Evolutionary conservation across 1,140 invertebrate species (phyloP), one percentile per base, ranked within the genome.

Genomic region (Drosophila simulans): DNA sequence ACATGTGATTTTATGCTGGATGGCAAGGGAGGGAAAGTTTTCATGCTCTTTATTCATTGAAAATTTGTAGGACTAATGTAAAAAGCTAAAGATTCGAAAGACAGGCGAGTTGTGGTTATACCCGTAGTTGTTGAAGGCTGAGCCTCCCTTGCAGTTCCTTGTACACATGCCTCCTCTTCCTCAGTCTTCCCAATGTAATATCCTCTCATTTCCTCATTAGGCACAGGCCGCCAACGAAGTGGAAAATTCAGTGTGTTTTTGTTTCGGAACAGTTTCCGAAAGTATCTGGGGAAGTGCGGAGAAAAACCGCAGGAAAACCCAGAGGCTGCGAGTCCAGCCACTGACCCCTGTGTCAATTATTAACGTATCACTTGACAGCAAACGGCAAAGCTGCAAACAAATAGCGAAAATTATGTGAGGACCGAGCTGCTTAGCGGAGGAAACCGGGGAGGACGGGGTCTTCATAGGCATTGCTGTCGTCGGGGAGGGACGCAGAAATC

Each of bases 271-370:
- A 49, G 40, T 55, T 68, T 35, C 73, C 40, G 64, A 63, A 63
- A 76, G 63, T 57, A 55, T 63, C 55, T 76, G 52, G 58, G 62
- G 49, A 69, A 82, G 77, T 64, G 57, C 56, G 69, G 68, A 71
- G 69, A 52, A 80, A 74, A 77, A 89, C 84, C 83, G 60, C 84
- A 88, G 83, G 45, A 64, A 55, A 64, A 60, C 45, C 40, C 27
- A 35, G n/a, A 42, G 40, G 35, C 74, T 56, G 42, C 25, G 60
- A 34, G 51, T 68, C 51, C 37, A 64, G 51, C 51, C 59, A 90
- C 60, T 91, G 89, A 91, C 89, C 89, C 89, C 84, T 76, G 76
- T 91, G 89, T 91, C 89, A 91, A 91, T 91, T 91, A 91, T 91
- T 91, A 91, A 91, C 89, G 89, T 91, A 91, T 91, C 89, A 91